These are phyloP conservation scores for Thamnaconus septentrionalis DNA, from an alignment of 2,113 vertebrate species.

Conservation along the genomic window DNA sequence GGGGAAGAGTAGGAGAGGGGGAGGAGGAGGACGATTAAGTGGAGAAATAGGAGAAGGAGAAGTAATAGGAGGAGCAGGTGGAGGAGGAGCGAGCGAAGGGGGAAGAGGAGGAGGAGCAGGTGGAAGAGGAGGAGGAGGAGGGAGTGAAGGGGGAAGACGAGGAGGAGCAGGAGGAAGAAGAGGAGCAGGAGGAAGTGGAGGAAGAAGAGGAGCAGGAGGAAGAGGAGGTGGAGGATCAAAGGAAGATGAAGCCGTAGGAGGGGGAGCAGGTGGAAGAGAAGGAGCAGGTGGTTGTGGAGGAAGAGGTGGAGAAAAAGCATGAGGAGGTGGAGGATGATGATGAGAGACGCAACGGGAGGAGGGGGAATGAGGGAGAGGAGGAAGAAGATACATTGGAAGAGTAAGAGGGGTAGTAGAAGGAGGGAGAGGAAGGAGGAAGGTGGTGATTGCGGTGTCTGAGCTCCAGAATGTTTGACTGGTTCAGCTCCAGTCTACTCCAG, in stretches of 20 bases:
- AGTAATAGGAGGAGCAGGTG: slow-evolving; percentile 11
- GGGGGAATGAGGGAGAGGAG: neutral
- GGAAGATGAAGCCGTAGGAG: neutral
- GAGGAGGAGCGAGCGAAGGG: slow-evolving; percentile 24
- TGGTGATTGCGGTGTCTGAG: too few relatives aligned
- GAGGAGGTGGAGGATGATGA: slow-evolving; percentile 6
- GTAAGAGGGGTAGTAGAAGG: too few relatives aligned
- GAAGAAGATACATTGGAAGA: neutral
- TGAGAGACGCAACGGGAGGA: slow-evolving; percentile 1
- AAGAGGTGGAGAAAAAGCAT: slow-evolving; percentile 10
- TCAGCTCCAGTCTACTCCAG: too few relatives aligned
- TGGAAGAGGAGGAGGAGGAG: slow-evolving; percentile 8
- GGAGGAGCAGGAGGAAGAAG: slow-evolving; percentile 10
- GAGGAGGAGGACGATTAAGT: slow-evolving; percentile 7
- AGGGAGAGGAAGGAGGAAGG: too few relatives aligned
- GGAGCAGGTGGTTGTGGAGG: slow-evolving; percentile 17
- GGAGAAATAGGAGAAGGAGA: slow-evolving; percentile 12
- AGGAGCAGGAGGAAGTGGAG: slow-evolving; percentile 13
- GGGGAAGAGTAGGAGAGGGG: slow-evolving; percentile 3
- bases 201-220: slow-evolving; percentile 17
- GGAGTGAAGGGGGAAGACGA: slow-evolving; percentile 15
- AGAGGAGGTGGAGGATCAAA: neutral
- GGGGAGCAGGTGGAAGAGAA: slow-evolving; percentile 8
- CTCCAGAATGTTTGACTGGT: too few relatives aligned
- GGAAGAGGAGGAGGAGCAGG: too few relatives aligned